Percentiles rank a stretch among this genome's conserved stretches.
phyloP scores from a whole-genome alignment of 2,113 vertebrate species.

The Coregonus clupeaformis region DNA sequence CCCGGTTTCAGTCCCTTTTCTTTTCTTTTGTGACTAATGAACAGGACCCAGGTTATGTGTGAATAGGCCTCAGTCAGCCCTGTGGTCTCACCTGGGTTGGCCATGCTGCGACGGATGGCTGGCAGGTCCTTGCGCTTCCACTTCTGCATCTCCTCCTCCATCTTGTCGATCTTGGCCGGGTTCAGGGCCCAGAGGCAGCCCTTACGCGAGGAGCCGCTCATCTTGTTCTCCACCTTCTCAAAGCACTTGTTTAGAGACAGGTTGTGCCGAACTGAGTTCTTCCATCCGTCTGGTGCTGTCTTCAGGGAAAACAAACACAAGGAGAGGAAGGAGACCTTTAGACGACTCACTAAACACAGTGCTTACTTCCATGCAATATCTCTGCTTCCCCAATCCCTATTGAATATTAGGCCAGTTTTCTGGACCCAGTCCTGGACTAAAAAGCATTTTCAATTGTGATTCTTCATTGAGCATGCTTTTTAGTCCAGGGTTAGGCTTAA shows the following conservation, averaged over 20 bases:
- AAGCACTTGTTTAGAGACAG: constrained; percentile 98
- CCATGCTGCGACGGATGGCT: constrained; percentile 97
- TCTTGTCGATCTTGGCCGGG: constrained; percentile 96
- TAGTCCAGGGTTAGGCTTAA: too few species aligned
- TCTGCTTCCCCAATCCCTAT: too few species aligned
- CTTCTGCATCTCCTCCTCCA: constrained; percentile 99
- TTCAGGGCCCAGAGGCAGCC: constrained; percentile 98
- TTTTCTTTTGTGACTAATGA: not conserved
- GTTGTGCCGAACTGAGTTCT: constrained; percentile 97
- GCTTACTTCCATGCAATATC: not conserved
- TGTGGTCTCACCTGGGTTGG: constrained; percentile 84
- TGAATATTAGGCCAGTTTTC: too few species aligned
- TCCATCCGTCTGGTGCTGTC: constrained; percentile 97
- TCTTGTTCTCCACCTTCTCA: constrained; percentile 97
- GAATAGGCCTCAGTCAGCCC: not conserved
- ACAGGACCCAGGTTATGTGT: too few species aligned
- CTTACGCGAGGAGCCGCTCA: constrained; percentile 89
- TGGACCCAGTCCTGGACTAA: too few species aligned
- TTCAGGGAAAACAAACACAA: constrained; percentile 42
- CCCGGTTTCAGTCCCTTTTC: not conserved
- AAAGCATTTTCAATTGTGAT: too few species aligned
- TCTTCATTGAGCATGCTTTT: too few species aligned
- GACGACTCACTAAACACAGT: not conserved
- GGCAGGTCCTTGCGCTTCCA: constrained; percentile 97
- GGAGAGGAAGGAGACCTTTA: not conserved